Evolutionary conservation across 2,797 vertebrate species (phyloP), one percentile per base, ranked within the genome.

Genomic region (Eulemur albifrons): DNA sequence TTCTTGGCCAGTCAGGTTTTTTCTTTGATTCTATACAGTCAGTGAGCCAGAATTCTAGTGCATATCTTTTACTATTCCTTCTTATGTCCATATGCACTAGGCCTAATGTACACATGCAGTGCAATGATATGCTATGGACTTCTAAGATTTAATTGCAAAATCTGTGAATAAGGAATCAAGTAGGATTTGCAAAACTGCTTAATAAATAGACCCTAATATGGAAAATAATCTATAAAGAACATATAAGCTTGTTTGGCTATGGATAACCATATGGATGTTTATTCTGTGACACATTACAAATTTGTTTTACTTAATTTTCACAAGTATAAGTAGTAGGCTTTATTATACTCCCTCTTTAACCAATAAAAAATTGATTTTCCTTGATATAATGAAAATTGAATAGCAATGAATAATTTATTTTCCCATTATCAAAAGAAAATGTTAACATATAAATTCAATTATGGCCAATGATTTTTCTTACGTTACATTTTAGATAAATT

Each of bases 401-500:
- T 87, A 85, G 72, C 4, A 77, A 82, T 75, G 30, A 92, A 18
- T 45, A 35, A 82, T 95, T 72, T 90, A 5, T 48, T 94, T 88
- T 2, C 13, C 7, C 20, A 23, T 85, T 48, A 72, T 72, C 75
- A 77, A 90, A 93, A 40, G 20, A 83, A 97, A 89, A 65, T n/a
- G 9, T 72, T 85, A 90, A 80, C 38, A 52, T 50, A 54, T 9
- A 84, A 92, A 80, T 87, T 9, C 35, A 93, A 43, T 79, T 75
- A 52, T 69, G 4, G 4, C 3, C 80, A 91, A 87, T 95, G n/a
- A 82, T 40, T 93, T 89, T 95, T 76, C 86, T 96, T 82, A 77
- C 21, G 61, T 76, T 91, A 72, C 11, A 88, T 86, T 80, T 81
- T 43, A 96, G 67, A 88, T 67, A 77, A 50, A 75, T 80, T 65